These are phyloP conservation scores for Clupea harengus DNA, from an alignment of 2,113 vertebrate species.

Conservation along the genomic window DNA sequence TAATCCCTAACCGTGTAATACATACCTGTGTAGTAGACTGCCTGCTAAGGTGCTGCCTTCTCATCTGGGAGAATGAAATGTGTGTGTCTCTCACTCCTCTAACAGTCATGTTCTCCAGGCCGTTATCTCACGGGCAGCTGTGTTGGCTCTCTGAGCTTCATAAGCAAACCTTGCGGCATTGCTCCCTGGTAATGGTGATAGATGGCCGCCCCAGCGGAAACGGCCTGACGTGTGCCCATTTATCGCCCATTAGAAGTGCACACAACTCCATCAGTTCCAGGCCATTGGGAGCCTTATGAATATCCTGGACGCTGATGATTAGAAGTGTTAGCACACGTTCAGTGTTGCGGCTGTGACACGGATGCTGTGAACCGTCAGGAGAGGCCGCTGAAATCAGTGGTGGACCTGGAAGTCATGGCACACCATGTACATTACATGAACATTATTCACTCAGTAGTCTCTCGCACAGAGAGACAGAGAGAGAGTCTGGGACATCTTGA, in stretches of 20 bases:
- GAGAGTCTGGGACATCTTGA: constrained; percentile 15
- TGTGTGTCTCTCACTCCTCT: background rate
- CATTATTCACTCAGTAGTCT: background rate
- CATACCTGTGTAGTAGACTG: background rate
- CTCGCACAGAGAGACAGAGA: background rate
- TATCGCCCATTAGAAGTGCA: constrained; percentile 7
- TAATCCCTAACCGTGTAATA: background rate
- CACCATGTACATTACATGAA: background rate
- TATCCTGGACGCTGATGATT: background rate
- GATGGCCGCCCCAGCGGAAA: constrained; percentile 18
- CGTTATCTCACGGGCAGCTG: constrained; percentile 56
- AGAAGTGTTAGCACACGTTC: background rate
- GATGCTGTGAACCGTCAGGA: background rate
- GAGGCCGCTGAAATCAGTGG: background rate
- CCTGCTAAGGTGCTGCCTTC: background rate
- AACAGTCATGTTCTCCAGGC: background rate
- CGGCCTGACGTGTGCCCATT: background rate
- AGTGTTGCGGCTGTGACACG: background rate
- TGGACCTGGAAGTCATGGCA: background rate
- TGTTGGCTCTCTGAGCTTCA: constrained; percentile 50
- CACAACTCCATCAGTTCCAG: background rate
- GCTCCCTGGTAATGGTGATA: constrained; percentile 11
- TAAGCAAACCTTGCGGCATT: constrained; percentile 17
- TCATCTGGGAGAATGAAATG: background rate
- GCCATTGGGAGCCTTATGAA: background rate